Conservation (phyloP, 2,888 invertebrate genomes). For the Drosophila putrida region DNA sequence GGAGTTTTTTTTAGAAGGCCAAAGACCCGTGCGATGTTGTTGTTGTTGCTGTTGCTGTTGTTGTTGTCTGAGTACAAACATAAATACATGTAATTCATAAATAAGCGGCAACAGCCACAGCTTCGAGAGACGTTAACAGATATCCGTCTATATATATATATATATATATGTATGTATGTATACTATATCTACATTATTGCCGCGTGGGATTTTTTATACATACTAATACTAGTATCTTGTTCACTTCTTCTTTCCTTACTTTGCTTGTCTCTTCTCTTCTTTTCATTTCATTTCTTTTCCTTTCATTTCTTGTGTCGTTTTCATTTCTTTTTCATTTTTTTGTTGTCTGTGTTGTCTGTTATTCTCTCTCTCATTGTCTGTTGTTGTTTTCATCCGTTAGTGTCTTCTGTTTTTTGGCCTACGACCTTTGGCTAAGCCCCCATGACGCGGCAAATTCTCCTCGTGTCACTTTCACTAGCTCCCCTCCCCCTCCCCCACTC, state of each 20-base stretch:
- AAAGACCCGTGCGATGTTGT: conserved; percentile 10
- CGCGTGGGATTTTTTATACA: conserved; percentile 26
- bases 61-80: conserved; percentile 13
- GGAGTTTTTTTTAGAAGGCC: conserved; percentile 7
- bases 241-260: conserved; percentile 3
- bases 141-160: conserved; percentile 1
- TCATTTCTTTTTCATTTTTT: conserved; percentile 38
- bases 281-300: conserved; percentile 19
- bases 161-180: conserved; percentile 1
- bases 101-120: conserved; percentile 46
- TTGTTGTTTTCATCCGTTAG: conserved; percentile 39
- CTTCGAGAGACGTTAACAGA: conserved; percentile 12
- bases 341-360: conserved; percentile 26
- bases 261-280: conserved; percentile 8
- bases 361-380: conserved; percentile 3
- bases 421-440: conserved; percentile 51
- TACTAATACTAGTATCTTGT: background rate
- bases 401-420: conserved; percentile 50
- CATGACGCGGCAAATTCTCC: conserved; percentile 52
- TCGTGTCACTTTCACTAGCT: conserved; percentile 35
- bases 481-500: background rate
- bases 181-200: conserved; percentile 37
- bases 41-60: conserved; percentile 30
- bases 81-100: conserved; percentile 43
- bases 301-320: conserved; percentile 17